Base-by-base conservation (phyloP, 2,113 vertebrate species). In the Australoheros scitulus region DNA sequence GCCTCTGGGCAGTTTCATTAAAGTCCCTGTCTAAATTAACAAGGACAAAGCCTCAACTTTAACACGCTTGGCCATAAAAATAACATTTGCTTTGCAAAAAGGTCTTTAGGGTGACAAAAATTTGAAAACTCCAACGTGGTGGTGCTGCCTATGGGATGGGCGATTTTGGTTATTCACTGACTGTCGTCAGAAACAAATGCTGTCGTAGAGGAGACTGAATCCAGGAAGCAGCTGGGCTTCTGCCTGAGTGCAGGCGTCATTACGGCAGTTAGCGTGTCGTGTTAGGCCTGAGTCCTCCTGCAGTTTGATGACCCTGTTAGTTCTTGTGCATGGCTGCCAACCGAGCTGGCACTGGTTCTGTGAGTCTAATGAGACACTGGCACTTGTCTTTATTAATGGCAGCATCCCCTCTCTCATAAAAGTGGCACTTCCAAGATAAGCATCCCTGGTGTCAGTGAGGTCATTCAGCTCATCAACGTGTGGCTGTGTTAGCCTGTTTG, bases 381-480 rank as follows among this genome's bases (percentile, higher is more conserved):
- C 91, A 86, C 87, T 91, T 43, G 85, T 38, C 79, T 90, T 89
- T 87, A 90, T 92, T 90, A 91, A 92, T 47, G 82, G 59, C 83
- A 3, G 36, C 79, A 60, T 88, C 85, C 50, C 29, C 52, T 58
- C 80, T 47, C 90, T 87, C 87, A 75, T 89, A 89, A 91, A 91
- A 87, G 75, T 59, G 90, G 91, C 89, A 89, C 89, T 85, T 85
- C 65, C 75, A 80, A 87, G 89, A 92, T 86, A 81, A 92, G 88
- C 76, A 43, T 61, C 80, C 59, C 29, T 34, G 6, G n/a, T 52
- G 82, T 87, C 88, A 64, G 74, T 5, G 77, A 88, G 88, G 92
- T 92, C 86, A 75, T 83, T 79, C 61, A 1, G 26, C 86, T 90
- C 91, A 75, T 91, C 79, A 22, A 32, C 17, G 55, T 36, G 75